Base-by-base conservation (phyloP, 2,113 vertebrate genomes). In the Sceloporus tristichus region DNA sequence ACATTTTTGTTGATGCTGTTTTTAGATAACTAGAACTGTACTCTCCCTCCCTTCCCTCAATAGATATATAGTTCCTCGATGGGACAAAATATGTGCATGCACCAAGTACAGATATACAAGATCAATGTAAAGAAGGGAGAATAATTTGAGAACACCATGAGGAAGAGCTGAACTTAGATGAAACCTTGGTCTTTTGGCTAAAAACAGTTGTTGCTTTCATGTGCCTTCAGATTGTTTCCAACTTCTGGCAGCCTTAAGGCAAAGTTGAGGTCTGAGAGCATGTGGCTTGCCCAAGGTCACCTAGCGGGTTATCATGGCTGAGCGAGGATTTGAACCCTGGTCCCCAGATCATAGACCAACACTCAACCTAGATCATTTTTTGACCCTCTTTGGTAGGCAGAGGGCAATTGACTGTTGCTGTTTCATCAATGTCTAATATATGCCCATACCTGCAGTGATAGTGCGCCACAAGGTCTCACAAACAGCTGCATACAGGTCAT, bases 1-100 rank as follows among this genome's bases (percentile, higher is more conserved):
- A 56, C 56, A 85, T 94, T 92, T 87, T 95, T 96, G 92, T 66
- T 77, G 40, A 6, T 59, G 68, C 53, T 87, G 25, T 74, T 87
- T 82, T 75, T 25, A 76, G 56, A 27, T 11, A 62, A 53, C 11
- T 7, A 40, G 53, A 73, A n/a, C 56, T 62, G 59, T 62, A 16
- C 11, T 16, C 11, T 18, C 59, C 18, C 14, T 18, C 10, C 56
- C 56, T 16, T 59, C 59, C 13, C 59, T 14, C 59, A 62, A 62
- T 62, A 62, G 59, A 62, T 62, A 62, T 62, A 62, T 62, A 62
- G 59, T 4, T 40, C 53, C 66, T 53, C n/a, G 68, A 71, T 9
- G 10, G n/a, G 27, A 27, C 3, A 71, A 27, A 27, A 29, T 27
- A 23, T 29, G 23, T 27, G 66, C 18, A 14, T 53, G 62, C 23